phyloP scores from a whole-genome alignment of 1,140 invertebrate genomes.

The Pseudomyrmex sp. region DNA sequence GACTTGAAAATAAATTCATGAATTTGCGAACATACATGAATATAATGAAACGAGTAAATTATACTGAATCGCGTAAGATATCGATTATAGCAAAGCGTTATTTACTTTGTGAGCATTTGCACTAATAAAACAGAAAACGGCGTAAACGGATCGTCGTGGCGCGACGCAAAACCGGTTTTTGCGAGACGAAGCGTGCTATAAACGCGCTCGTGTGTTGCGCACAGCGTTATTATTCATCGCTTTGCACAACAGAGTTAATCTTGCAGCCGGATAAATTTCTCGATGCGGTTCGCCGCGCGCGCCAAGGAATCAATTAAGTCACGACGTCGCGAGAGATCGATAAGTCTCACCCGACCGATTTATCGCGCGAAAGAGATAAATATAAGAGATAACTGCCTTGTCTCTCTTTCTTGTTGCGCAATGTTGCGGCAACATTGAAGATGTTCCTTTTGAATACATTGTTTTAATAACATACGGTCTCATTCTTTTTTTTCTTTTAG shows the following conservation, averaged over 20 bases:
- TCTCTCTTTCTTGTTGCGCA: neutral
- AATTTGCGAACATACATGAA: no score
- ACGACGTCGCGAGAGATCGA: slow-evolving; percentile 25
- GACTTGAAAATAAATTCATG: neutral
- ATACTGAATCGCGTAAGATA: neutral
- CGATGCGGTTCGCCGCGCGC: slow-evolving; percentile 17
- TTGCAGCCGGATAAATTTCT: slow-evolving; percentile 28
- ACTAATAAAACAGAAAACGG: slow-evolving; percentile 35
- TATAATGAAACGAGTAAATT: no score
- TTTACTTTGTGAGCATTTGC: neutral
- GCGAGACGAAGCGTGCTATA: neutral
- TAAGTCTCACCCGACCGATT: neutral
- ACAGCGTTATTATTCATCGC: slow-evolving; percentile 33
- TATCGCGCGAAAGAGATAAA: neutral
- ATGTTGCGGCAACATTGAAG: neutral
- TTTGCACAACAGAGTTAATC: slow-evolving; percentile 31
- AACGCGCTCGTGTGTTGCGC: neutral
- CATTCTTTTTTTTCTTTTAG: neutral
- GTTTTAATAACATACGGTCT: neutral
- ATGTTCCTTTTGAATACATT: neutral
- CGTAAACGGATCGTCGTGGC: slow-evolving; percentile 21
- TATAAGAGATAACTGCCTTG: slow-evolving; percentile 14
- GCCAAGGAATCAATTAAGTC: slow-evolving; percentile 44
- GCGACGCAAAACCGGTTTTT: slow-evolving; percentile 23
- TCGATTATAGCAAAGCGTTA: neutral